A percentile compares a stretch with the other conserved stretches of the same genome.
phyloP scores from a whole-genome alignment of 2,797 vertebrate species.

The Limosa lapponica region DNA sequence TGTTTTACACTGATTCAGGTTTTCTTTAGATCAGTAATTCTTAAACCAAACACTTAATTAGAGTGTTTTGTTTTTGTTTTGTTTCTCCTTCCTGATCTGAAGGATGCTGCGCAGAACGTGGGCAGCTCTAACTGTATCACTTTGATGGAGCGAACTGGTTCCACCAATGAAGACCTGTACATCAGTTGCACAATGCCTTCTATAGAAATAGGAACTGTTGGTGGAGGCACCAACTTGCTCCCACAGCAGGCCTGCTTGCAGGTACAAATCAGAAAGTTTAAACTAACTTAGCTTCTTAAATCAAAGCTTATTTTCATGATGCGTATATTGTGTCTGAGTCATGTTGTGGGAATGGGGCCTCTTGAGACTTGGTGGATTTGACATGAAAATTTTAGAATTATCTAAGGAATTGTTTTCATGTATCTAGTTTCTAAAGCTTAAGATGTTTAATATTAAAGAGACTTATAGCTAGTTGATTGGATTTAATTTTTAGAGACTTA shows the following conservation, averaged over 20 bases:
- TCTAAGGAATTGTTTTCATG: background rate
- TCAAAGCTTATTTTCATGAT: background rate
- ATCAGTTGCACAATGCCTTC: conserved; percentile 98
- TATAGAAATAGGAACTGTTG: conserved; percentile 95
- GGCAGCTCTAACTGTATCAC: conserved; percentile 97
- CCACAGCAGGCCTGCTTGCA: conserved; percentile 91
- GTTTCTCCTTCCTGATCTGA: background rate
- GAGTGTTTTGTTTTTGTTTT: background rate
- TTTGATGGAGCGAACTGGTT: conserved; percentile 90
- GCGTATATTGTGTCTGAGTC: background rate
- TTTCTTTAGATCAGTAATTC: background rate
- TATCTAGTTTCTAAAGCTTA: background rate
- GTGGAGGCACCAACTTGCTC: conserved; percentile 92
- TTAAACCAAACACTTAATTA: background rate
- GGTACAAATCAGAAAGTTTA: conserved; percentile 71
- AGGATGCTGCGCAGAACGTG: conserved; percentile 96
- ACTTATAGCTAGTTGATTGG: background rate
- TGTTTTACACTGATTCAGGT: background rate
- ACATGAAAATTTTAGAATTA: background rate
- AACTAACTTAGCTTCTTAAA: background rate
- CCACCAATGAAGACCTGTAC: conserved; percentile 88
- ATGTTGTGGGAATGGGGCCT: background rate
- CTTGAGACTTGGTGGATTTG: background rate
- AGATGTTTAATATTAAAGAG: background rate
- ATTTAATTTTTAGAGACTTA: background rate